Evolutionary conservation across 2,113 vertebrate genomes (phyloP), one percentile per base, ranked within the genome.

Genomic region (Tragelaphus buxtoni): DNA sequence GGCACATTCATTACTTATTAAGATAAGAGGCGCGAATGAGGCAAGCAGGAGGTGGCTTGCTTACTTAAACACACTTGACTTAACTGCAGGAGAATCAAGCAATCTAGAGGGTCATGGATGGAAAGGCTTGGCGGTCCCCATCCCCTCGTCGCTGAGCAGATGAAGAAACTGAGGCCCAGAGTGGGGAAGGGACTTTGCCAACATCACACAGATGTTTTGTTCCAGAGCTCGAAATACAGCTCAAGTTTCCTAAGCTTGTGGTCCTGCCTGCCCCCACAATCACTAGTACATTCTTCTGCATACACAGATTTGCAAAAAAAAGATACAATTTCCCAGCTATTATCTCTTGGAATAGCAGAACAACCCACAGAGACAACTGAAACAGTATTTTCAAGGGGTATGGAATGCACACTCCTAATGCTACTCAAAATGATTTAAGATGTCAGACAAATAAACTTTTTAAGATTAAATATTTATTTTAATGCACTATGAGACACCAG

Each of bases 1-100:
- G 99, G 99, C 99, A 99, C 99, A 98, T 99, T 99, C 99, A 99
- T 99, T 99, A 99, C 99, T 99, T 99, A 99, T 99, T 99, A 99
- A 99, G 99, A 99, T 99, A 99, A 99, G 99, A 99, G 98, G 99
- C 99, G 98, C 98, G 99, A 99, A 99, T 99, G 99, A 99, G 96
- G 98, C 95, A 97, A 99, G 99, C 99, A 98, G 99, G 99, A 99
- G 99, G 99, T 98, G 98, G 98, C 99, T 99, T 95, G 97, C 97
- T 97, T 97, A 97, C 96, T 97, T 96, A 97, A 97, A 97, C 96
- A 97, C 95, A 97, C 86, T 97, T 94, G 96, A 97, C 95, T 97
- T 94, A 92, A 90, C 90, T 74, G 95, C 49, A 16, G 69, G 11
- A 12, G 58, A 92, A 94, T 61, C 35, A 2, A 32, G 92, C 26